Conservation (phyloP, 2,113 vertebrate genomes). For the Grammomys dolichurus region DNA sequence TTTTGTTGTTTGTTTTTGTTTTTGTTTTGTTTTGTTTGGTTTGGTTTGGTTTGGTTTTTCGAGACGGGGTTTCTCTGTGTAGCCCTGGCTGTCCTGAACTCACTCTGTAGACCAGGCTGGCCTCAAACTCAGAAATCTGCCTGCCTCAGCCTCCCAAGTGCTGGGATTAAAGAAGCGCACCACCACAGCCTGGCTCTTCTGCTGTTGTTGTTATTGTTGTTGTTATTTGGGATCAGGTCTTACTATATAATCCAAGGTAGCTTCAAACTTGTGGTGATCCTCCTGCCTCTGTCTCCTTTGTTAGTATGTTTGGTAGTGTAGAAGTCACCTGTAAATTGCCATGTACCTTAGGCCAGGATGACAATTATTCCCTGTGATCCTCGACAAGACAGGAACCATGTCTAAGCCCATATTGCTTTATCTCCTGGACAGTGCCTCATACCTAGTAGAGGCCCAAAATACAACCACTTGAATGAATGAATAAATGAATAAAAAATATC, state of each 20-base stretch:
- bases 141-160: no score
- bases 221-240: background rate
- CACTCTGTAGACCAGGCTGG: no score
- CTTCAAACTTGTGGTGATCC: background rate
- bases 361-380: background rate
- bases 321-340: background rate
- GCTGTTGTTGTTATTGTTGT: background rate
- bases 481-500: background rate
- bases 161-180: no score
- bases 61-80: no score
- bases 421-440: background rate
- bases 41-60: no score
- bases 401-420: background rate
- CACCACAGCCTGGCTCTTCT: no score
- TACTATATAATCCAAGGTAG: background rate
- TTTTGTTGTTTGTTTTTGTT: no score
- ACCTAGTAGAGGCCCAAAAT: background rate
- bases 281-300: background rate
- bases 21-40: no score
- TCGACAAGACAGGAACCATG: background rate
- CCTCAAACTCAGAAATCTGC: no score
- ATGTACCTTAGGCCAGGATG: background rate
- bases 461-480: background rate
- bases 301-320: background rate
- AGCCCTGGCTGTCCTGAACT: no score